Evolutionary conservation across 2,113 vertebrate genomes (phyloP), one percentile per base, ranked within the genome.

Genomic region (Climacteris rufus): DNA sequence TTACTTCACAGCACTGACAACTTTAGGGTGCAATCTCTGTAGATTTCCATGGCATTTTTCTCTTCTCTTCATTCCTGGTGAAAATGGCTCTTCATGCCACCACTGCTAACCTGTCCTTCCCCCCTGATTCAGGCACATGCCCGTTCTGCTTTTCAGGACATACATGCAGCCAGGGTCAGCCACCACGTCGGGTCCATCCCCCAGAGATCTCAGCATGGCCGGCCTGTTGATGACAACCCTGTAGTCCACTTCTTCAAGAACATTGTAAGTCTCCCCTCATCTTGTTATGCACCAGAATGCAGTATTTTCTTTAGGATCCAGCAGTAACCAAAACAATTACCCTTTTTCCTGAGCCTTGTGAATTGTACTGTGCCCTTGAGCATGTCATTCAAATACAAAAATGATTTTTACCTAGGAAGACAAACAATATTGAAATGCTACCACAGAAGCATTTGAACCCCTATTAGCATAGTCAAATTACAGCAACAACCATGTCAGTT

Each of bases 161-260:
- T 97, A 50, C 97, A 98, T 6, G 96, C 97, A 35, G 96, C 98
- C 60, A 98, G 98, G 87, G 96, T 96, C 16, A 90, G 97, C 87
- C 98, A 98, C 90, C 98, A 98, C 23, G 98, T 98, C 7, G 98
- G 98, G 59, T 98, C 99, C 72, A 98, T 98, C 87, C 98, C 99
- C 92, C 99, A 98, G 93, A 99, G 99, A 97, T 97, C 99, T 23
- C 97, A 97, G 95, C 98, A 99, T 24, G 99, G 99, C 87, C 99
- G 99, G 92, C 97, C 98, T 42, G 98, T 98, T 35, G 98, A 98
- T 1, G 99, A 99, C 87, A 99, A 99, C 96, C 99, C 99, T 1
- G 99, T 99, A 95, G 98, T 99, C 88, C 98, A 99, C 91, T 99
- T 99, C 98, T 99, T 99, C 98, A 99, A 99, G 98, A 99, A 98